These are phyloP conservation scores for Micromesistius poutassou DNA, from an alignment of 2,797 vertebrate species.

Conservation along the genomic window DNA sequence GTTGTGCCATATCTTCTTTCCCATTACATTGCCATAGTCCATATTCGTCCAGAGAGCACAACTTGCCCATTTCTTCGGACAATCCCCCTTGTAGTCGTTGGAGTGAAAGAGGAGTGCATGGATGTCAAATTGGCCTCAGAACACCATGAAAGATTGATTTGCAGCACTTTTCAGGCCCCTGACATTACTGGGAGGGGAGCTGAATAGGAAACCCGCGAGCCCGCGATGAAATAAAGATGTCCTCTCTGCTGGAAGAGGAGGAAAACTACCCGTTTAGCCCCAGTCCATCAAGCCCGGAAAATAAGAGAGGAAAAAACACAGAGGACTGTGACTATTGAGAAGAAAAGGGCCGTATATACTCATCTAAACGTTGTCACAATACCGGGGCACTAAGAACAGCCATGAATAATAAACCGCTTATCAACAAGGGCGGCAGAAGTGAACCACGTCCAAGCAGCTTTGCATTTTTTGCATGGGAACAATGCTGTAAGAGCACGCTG, in stretches of 20 bases:
- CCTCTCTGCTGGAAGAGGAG: conserved; percentile 79
- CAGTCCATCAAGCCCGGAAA: conserved; percentile 88
- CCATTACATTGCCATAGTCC: conserved; percentile 70
- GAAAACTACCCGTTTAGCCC: conserved; percentile 83
- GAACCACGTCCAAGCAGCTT: conserved; percentile 72
- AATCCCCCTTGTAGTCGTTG: conserved; percentile 80
- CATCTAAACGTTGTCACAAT: conserved; percentile 85
- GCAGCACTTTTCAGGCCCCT: conserved; percentile 85
- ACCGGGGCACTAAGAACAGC: conserved; percentile 84
- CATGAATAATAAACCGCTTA: conserved; percentile 94
- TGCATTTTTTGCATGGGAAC: conserved; percentile 68
- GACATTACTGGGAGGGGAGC: conserved; percentile 81
- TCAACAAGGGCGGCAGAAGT: conserved; percentile 68
- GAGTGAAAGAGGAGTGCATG: conserved; percentile 79
- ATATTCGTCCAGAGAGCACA: conserved; percentile 58
- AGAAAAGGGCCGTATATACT: conserved; percentile 79
- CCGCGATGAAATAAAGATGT: conserved; percentile 94
- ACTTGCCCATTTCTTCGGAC: conserved; percentile 72
- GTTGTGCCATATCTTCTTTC: conserved; percentile 69
- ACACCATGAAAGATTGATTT: conserved; percentile 94
- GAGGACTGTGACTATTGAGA: conserved; percentile 76
- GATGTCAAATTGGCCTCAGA: conserved; percentile 88
- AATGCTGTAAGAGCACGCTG: conserved; percentile 54
- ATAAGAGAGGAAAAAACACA: conserved; percentile 77
- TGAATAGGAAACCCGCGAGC: conserved; percentile 83